Base-by-base conservation (phyloP, 2,113 vertebrate genomes). In the Hippotragus niger region DNA sequence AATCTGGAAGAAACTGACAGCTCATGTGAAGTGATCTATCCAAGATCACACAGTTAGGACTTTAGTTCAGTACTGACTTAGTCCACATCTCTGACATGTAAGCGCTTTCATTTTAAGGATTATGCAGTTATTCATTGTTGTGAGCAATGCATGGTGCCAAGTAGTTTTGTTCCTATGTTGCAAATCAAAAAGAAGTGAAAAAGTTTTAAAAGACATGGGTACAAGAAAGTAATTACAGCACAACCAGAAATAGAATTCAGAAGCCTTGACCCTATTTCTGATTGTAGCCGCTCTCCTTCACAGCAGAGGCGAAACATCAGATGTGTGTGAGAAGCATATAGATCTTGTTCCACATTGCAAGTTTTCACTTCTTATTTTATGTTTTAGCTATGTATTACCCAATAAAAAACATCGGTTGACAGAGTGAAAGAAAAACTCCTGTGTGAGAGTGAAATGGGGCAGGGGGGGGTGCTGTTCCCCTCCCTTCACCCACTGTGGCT, bases 401-500 rank as follows among this genome's bases (percentile, higher is more conserved):
- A 74, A 6, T 67, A 36, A 50, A 16, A 58, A 52, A 14, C 6
- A 80, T 4, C 6, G 2, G 12, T 43, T 33, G 58, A 43, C 9
- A n/a, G 2, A 7, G 36, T 5, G 4, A 57, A 50, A 85, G 50
- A 2, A 80, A 81, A 76, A 19, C 8, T 9, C 2, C 71, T 19
- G 14, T 27, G 43, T 19, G 45, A 64, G 10, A 23, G n/a, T 36
- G 6, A 31, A 31, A 7, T 16, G 5, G 31, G 7, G 2, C 40
- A 4, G 40, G 1, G 11, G 29, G 13, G 6, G 13, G 1, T 7
- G 0, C 11, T 2, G 1, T 11, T 15, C 40, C 60, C 12, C 23
- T 9, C 60, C 9, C 19, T 9, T 31, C 19, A 10, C 36, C 8
- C 29, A 3, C 33, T 3, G 1, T 8, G n/a, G 87, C 55, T 47